These are phyloP conservation scores for Rhynchonycteris naso DNA, from an alignment of 2,797 vertebrate species.

Conservation along the genomic window DNA sequence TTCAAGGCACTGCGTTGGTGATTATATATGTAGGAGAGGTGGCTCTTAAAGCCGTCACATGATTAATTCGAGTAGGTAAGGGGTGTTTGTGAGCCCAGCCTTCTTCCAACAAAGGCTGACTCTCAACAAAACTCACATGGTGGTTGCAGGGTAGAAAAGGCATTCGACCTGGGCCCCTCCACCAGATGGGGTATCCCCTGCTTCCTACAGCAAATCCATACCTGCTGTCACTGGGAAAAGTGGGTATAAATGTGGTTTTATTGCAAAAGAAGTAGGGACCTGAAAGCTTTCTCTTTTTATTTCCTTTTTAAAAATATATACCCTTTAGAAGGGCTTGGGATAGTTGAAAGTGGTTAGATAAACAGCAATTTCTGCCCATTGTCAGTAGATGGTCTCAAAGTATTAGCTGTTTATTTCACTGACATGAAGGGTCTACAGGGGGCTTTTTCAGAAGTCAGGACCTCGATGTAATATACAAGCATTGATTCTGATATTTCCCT, in stretches of 20 bases:
- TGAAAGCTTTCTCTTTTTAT: not conserved
- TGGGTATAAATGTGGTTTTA: not conserved
- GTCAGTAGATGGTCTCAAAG: constrained; percentile 79
- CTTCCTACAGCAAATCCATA: not conserved
- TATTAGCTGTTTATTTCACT: constrained; percentile 86
- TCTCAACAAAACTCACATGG: not conserved
- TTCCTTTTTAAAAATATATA: not conserved
- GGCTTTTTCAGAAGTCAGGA: constrained; percentile 86
- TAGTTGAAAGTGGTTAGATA: constrained; percentile 71
- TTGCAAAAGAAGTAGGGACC: not conserved
- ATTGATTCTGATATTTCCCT: constrained; percentile 90
- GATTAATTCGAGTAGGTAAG: constrained; percentile 57
- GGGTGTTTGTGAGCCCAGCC: constrained; percentile 38
- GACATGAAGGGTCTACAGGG: constrained; percentile 85
- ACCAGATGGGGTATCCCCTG: constrained; percentile 7
- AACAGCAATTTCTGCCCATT: constrained; percentile 55
- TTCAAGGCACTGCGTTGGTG: not conserved
- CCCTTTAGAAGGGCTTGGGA: constrained; percentile 30
- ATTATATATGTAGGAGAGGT: not conserved
- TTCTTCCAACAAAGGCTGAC: not conserved
- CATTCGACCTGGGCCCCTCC: too few species aligned
- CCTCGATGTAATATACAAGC: constrained; percentile 87
- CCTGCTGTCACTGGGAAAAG: not conserved
- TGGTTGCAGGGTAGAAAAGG: not conserved
- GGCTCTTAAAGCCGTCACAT: constrained; percentile 42